Percentiles rank a stretch among this genome's conserved stretches.
Conservation (phyloP, 2,113 vertebrate genomes). For the Oriolus oriolus region DNA sequence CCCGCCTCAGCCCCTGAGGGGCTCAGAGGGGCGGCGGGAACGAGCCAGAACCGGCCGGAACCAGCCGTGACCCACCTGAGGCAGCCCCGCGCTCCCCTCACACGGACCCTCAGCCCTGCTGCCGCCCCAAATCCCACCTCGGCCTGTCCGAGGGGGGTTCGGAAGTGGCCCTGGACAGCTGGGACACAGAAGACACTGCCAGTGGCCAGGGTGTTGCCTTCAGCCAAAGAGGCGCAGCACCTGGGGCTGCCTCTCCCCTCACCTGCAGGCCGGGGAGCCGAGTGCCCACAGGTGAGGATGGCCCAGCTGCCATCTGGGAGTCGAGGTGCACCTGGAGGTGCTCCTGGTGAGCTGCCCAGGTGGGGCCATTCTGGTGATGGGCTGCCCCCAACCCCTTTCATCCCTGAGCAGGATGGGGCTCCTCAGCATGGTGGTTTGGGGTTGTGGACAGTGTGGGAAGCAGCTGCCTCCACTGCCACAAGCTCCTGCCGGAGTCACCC, state of each 20-base stretch:
- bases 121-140: neutral
- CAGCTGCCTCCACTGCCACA: fast-evolving
- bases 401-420: neutral
- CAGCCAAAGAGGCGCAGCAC: fast-evolving
- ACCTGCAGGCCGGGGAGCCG: fast-evolving
- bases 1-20: fast-evolving
- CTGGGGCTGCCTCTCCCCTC: fast-evolving
- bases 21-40: neutral
- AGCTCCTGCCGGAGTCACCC: neutral
- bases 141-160: fast-evolving
- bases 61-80: fast-evolving
- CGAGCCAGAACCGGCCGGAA: fast-evolving
- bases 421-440: fast-evolving
- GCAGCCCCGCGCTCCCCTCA: fast-evolving
- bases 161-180: fast-evolving
- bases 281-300: fast-evolving
- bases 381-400: fast-evolving
- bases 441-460: fast-evolving
- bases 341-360: too few relatives aligned
- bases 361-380: neutral
- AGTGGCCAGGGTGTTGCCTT: fast-evolving
- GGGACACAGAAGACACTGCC: fast-evolving
- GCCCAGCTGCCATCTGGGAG: neutral
- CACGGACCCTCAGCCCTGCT: fast-evolving
- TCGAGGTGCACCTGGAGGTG: neutral